These are phyloP conservation scores for Zosterops japonicus DNA, from an alignment of 2,113 vertebrate species.

Conservation along the genomic window DNA sequence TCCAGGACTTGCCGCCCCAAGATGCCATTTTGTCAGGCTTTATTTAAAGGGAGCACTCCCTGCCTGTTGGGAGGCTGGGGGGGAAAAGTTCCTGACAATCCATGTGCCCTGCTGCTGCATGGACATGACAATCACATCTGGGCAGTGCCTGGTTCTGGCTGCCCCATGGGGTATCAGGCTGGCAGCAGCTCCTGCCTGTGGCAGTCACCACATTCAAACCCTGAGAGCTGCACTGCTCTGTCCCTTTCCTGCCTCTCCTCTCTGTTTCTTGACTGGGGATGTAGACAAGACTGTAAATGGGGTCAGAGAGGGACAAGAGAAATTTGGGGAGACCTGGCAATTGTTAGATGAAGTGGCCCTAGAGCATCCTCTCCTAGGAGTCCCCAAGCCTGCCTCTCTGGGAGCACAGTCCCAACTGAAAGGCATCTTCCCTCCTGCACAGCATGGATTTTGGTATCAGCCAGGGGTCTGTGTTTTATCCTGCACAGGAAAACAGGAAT, in stretches of 20 bases:
- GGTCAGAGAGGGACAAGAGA: not conserved
- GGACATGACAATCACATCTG: rapidly evolving
- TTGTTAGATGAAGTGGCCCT: not conserved
- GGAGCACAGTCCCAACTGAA: not conserved
- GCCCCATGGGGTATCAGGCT: not conserved
- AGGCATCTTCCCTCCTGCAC: rapidly evolving
- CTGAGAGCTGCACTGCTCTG: not conserved
- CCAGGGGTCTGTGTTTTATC: not conserved
- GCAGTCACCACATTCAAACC: not conserved
- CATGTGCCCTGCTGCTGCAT: not conserved
- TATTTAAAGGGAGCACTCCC: not conserved
- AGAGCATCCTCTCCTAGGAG: not conserved
- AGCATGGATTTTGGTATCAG: not conserved
- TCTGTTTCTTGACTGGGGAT: not conserved
- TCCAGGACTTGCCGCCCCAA: not conserved
- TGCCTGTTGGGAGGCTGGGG: not conserved
- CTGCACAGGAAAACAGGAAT: not conserved
- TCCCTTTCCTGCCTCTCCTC: not conserved
- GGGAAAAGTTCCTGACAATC: not conserved
- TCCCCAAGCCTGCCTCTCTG: not conserved
- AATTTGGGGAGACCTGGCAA: not conserved
- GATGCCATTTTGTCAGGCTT: conserved; percentile 37
- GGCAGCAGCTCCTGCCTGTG: rapidly evolving
- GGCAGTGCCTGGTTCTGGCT: not conserved
- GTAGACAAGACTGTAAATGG: not conserved